Evolutionary conservation across 2,113 vertebrate species (phyloP).

Genomic region (Pelecanoides urinatrix): DNA sequence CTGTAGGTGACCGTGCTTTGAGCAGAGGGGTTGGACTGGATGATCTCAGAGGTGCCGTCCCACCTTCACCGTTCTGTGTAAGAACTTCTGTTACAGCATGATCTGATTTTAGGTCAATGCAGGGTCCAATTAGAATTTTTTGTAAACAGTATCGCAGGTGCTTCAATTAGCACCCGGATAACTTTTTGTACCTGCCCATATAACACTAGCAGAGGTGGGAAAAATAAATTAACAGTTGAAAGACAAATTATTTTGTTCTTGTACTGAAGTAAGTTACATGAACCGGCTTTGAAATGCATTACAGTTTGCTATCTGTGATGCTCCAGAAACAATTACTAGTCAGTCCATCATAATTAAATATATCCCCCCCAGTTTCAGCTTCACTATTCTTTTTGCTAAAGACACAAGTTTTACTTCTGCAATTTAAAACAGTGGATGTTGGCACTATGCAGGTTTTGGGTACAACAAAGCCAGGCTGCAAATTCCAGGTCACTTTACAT

Average conservation of each 20-base stretch:
- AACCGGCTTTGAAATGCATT: constrained; percentile 4
- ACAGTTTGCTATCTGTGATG: neutral
- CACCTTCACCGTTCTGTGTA: neutral
- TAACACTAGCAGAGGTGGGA: neutral
- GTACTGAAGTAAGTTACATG: neutral
- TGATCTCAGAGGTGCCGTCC: neutral
- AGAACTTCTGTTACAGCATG: neutral
- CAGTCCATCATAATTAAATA: neutral
- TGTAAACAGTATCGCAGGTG: neutral
- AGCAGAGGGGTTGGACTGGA: neutral
- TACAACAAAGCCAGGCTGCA: neutral
- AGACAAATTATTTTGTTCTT: neutral
- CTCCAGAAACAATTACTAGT: constrained; percentile 35
- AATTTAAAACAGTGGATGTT: neutral
- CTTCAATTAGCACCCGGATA: neutral
- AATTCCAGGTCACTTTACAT: constrained; percentile 30
- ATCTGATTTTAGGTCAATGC: neutral
- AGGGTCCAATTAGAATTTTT: neutral
- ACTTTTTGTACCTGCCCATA: neutral
- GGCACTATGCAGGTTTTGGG: neutral
- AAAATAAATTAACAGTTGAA: neutral
- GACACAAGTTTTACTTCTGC: neutral
- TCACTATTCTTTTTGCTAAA: constrained; percentile 25
- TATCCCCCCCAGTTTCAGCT: neutral
- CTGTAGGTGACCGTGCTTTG: neutral